phyloP scores from a whole-genome alignment of 2,113 vertebrate genomes.

The Trichechus manatus region DNA sequence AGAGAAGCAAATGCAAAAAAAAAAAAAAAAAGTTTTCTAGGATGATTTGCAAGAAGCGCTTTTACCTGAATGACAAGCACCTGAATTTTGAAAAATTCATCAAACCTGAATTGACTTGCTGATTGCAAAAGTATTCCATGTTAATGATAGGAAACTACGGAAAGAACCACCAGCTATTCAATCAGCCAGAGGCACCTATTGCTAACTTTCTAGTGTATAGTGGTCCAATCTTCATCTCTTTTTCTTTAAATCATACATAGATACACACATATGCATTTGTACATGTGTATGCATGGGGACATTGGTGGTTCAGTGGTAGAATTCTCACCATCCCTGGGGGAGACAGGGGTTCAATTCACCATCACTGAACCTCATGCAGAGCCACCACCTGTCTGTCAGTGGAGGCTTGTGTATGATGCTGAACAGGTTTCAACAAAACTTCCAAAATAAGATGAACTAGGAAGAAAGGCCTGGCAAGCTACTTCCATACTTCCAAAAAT shows the following conservation, averaged over 20 bases:
- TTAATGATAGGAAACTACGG: background rate
- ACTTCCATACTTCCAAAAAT: no score
- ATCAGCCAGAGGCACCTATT: background rate
- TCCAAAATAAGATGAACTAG: no score
- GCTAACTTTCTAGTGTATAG: no score
- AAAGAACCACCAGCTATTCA: background rate
- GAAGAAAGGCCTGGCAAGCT: no score
- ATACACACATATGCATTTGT: no score
- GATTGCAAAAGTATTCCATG: background rate
- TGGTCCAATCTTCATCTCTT: background rate
- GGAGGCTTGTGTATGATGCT: no score
- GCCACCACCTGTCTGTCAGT: background rate
- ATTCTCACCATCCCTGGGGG: no score
- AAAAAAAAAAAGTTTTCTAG: background rate
- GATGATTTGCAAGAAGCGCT: background rate
- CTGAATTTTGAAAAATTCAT: background rate
- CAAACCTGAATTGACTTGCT: background rate
- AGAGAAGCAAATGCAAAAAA: background rate
- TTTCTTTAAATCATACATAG: background rate
- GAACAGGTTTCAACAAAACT: no score
- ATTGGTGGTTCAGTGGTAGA: no score
- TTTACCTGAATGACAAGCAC: background rate
- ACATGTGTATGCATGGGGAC: no score
- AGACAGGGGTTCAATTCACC: background rate
- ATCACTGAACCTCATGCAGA: background rate